Percentiles rank a stretch among this genome's conserved stretches.
These are phyloP conservation scores for Carollia perspicillata DNA, from an alignment of 2,113 vertebrate genomes.

Conservation along the genomic window DNA sequence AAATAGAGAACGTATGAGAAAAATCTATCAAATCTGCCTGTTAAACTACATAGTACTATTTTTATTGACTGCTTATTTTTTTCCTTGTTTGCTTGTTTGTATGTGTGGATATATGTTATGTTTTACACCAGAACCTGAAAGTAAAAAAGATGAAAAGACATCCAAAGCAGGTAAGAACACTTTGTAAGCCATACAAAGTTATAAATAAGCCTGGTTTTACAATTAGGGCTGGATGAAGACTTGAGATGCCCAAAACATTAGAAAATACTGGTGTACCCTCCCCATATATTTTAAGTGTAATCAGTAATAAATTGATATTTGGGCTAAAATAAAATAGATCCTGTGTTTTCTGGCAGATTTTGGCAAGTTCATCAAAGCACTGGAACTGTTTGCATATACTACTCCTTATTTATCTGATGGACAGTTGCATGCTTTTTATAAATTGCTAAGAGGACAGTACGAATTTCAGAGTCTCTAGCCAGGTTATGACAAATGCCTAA, in stretches of 20 bases:
- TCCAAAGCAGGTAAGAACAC: slow-evolving; percentile 20
- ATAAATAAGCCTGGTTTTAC: neutral
- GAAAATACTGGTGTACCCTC: neutral
- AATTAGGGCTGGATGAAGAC: neutral
- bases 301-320: neutral
- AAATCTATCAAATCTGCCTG: neutral
- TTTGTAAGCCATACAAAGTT: neutral
- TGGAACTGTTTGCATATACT: neutral
- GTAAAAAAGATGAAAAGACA: slow-evolving; percentile 55
- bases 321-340: neutral
- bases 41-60: neutral
- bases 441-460: neutral
- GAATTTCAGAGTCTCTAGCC: neutral
- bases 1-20: neutral
- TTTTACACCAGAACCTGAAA: slow-evolving; percentile 50
- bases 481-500: neutral
- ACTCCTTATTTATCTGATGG: neutral
- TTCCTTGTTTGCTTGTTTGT: neutral
- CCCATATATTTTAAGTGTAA: neutral
- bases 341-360: neutral
- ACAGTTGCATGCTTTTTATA: neutral
- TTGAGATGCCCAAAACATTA: neutral
- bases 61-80: neutral
- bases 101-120: neutral
- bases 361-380: neutral